Percentiles rank a stretch among this genome's conserved stretches.
Conservation (phyloP, 2,113 vertebrate genomes). For the Sarotherodon lohbergeri region DNA sequence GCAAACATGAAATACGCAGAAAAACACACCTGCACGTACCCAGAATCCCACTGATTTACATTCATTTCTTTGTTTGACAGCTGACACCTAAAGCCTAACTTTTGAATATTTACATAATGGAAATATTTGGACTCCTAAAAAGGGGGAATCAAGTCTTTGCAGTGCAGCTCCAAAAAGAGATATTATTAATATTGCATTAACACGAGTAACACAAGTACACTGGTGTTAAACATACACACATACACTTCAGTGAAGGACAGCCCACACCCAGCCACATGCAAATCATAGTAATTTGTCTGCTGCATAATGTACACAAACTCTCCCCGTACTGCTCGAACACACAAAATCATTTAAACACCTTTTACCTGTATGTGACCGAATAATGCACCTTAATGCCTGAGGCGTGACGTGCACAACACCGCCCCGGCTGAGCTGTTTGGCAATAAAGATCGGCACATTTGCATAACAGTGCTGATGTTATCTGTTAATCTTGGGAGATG, state of each 20-base stretch:
- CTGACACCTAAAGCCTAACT: neutral
- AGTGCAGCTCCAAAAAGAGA: neutral
- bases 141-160: neutral
- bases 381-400: neutral
- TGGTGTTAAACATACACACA: neutral
- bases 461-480: neutral
- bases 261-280: conserved; percentile 10
- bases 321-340: neutral
- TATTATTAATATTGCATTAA: neutral
- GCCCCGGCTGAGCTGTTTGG: neutral
- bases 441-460: neutral
- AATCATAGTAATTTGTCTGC: neutral
- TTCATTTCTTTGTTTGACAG: neutral
- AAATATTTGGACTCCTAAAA: neutral
- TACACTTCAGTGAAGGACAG: neutral
- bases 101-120: neutral
- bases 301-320: neutral
- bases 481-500: neutral
- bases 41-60: neutral
- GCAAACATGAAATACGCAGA: neutral
- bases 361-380: neutral
- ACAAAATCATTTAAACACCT: neutral
- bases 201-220: neutral
- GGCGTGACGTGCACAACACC: neutral
- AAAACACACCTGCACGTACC: neutral